Conservation (phyloP, 2,888 invertebrate genomes). For the Phanerotoma sp. region DNA sequence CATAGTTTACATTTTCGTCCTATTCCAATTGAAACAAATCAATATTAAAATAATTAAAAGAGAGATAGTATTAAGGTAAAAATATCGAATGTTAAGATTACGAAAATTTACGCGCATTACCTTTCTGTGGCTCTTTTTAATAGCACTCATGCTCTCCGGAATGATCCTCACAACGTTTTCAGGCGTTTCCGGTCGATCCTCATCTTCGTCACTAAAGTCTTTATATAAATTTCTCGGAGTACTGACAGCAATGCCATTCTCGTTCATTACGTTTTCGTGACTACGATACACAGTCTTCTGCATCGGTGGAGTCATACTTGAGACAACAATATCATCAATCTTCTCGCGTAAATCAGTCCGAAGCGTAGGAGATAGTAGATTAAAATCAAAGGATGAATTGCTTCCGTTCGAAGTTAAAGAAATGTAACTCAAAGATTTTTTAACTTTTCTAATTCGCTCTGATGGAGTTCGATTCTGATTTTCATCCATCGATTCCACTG, state of each 20-base stretch:
- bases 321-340: slow-evolving; percentile 38
- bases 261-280: slow-evolving; percentile 20
- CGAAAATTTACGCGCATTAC: slow-evolving; percentile 33
- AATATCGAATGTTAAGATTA: slow-evolving; percentile 1
- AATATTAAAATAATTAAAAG: no score
- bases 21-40: no score
- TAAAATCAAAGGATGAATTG: slow-evolving; percentile 26
- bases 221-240: slow-evolving; percentile 49
- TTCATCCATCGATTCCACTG: slow-evolving; percentile 47
- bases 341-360: slow-evolving; percentile 37
- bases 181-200: slow-evolving; percentile 44
- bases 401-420: slow-evolving; percentile 30
- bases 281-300: slow-evolving; percentile 27
- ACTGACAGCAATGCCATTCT: slow-evolving; percentile 35
- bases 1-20: no score
- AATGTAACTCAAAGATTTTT: slow-evolving; percentile 41
- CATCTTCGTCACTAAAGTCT: slow-evolving; percentile 41
- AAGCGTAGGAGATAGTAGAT: slow-evolving; percentile 32
- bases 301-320: slow-evolving; percentile 35
- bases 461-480: slow-evolving; percentile 52
- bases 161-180: slow-evolving; percentile 43
- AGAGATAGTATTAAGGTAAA: no score
- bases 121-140: slow-evolving; percentile 52
- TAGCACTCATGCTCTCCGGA: slow-evolving; percentile 51
- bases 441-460: slow-evolving; percentile 37